These are phyloP conservation scores for Venustaconcha ellipsiformis DNA, from an alignment of 1,140 invertebrate species.

Conservation along the genomic window DNA sequence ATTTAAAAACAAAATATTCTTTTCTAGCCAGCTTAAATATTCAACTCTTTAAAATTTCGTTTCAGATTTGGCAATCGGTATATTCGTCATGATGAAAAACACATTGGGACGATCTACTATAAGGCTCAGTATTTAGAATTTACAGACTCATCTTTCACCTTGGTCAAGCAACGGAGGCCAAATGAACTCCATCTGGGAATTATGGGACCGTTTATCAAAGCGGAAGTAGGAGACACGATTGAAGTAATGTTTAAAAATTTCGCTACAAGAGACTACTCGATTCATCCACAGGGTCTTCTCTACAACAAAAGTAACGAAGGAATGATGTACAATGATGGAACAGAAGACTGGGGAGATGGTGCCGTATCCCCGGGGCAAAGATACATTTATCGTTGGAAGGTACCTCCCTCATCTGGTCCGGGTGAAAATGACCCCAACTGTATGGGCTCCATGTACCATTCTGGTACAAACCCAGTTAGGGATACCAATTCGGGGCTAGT, in stretches of 20 bases:
- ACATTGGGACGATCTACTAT: constrained; percentile 49
- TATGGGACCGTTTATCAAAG: constrained; percentile 54
- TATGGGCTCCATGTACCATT: constrained; percentile 55
- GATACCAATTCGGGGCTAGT: constrained; percentile 54
- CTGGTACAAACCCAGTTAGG: constrained; percentile 43
- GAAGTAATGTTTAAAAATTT: constrained; percentile 36
- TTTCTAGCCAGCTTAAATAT: too few relatives aligned
- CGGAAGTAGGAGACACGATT: constrained; percentile 50
- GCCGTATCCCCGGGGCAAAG: constrained; percentile 19
- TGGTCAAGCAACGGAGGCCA: constrained; percentile 23
- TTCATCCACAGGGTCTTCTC: constrained; percentile 36
- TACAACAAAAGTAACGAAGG: constrained; percentile 50
- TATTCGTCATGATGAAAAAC: constrained; percentile 7
- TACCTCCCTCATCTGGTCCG: constrained; percentile 48
- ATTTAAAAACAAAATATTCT: too few relatives aligned
- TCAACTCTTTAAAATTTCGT: not conserved
- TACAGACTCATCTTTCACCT: constrained; percentile 44
- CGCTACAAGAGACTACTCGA: constrained; percentile 34
- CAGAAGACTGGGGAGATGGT: not conserved
- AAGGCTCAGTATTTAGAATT: constrained; percentile 54
- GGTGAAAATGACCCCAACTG: constrained; percentile 51
- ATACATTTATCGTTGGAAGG: constrained; percentile 45
- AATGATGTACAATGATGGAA: constrained; percentile 19
- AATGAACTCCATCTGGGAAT: constrained; percentile 46
- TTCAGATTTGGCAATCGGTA: constrained; percentile 18